These are phyloP conservation scores for Tolmerus cingulatus DNA, from an alignment of 2,888 invertebrate species.

Conservation along the genomic window DNA sequence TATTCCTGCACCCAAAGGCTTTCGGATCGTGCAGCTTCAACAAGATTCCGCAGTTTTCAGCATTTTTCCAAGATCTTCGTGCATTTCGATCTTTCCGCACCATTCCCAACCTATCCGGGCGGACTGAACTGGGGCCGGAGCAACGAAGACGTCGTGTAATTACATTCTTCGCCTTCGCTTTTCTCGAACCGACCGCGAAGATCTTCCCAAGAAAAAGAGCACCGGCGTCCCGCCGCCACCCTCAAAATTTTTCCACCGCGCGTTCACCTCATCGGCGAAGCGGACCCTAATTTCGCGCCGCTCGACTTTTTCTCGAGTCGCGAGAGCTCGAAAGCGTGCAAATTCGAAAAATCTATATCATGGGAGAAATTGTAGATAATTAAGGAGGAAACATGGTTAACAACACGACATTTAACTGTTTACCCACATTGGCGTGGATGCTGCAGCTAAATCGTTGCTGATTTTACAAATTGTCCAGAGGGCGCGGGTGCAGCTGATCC, in stretches of 20 bases:
- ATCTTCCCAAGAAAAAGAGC: conserved; percentile 26
- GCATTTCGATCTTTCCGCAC: conserved; percentile 29
- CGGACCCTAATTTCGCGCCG: conserved; percentile 26
- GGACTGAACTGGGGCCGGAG: background rate
- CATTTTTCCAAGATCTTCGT: conserved; percentile 34
- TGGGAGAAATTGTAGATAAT: conserved; percentile 44
- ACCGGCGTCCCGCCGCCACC: background rate
- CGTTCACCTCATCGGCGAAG: background rate
- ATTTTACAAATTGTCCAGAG: conserved; percentile 32
- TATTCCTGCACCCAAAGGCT: conserved; percentile 7
- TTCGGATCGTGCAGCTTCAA: conserved; percentile 28
- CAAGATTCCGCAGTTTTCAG: conserved; percentile 34
- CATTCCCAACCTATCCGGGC: conserved; percentile 10
- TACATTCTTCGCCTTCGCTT: conserved; percentile 36
- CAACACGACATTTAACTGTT: conserved; percentile 45
- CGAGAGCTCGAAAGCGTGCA: conserved; percentile 33
- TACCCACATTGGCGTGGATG: conserved; percentile 32
- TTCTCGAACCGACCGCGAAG: background rate
- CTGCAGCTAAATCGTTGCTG: conserved; percentile 32
- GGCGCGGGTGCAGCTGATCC: background rate
- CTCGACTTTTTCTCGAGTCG: conserved; percentile 33
- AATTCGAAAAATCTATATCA: conserved; percentile 37
- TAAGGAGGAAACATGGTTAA: conserved; percentile 40
- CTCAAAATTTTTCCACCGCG: background rate
- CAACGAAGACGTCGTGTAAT: conserved; percentile 17